Evolutionary conservation across 2,888 invertebrate genomes (phyloP).

Genomic region (Eupithecia exiguata): DNA sequence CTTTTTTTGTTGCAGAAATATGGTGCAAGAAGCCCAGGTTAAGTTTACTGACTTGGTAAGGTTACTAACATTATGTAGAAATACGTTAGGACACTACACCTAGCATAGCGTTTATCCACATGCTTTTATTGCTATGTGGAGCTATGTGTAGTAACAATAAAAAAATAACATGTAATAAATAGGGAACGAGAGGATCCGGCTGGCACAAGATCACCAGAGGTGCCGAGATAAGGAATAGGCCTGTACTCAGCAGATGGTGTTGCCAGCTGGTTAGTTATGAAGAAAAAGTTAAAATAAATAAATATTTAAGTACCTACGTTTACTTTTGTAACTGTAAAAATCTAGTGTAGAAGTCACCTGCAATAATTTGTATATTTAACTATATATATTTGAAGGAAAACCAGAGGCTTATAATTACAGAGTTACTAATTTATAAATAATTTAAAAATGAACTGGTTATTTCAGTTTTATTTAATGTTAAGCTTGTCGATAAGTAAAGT

Average conservation of each 20-base stretch:
- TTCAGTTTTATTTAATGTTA: too few relatives aligned
- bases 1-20: constrained; percentile 61
- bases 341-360: neutral
- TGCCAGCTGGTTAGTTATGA: neutral
- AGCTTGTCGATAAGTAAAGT: neutral
- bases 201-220: neutral
- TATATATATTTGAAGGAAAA: neutral
- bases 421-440: neutral
- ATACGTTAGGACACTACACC: constrained; percentile 30
- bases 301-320: neutral
- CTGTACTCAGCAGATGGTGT: neutral
- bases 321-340: neutral
- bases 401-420: neutral
- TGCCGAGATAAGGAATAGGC: neutral
- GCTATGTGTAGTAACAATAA: neutral
- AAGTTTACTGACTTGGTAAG: constrained; percentile 71
- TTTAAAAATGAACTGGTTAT: too few relatives aligned
- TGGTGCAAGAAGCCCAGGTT: constrained; percentile 71
- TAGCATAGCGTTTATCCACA: neutral
- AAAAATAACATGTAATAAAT: neutral
- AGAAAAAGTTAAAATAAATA: neutral
- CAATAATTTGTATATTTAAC: neutral
- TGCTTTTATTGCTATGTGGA: neutral
- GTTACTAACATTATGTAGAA: constrained; percentile 65
- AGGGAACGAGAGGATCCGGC: neutral